Conservation (phyloP, 2,888 invertebrate genomes). For the Cremastobaeus sp. region DNA sequence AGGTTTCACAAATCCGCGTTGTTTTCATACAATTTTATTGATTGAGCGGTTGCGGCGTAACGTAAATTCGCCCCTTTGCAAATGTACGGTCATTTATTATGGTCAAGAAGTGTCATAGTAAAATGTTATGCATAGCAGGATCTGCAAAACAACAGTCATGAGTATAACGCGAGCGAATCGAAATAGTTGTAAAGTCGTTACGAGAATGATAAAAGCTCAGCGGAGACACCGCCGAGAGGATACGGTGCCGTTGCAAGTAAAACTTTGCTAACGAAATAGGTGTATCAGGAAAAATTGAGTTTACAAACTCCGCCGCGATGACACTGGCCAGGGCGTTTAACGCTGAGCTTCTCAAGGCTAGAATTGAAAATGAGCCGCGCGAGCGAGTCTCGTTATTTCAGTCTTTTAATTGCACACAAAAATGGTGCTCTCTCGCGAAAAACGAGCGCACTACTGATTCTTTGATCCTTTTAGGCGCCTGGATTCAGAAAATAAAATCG, state of each 20-base stretch:
- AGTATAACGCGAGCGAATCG: constrained; percentile 56
- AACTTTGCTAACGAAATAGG: constrained; percentile 69
- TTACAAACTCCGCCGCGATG: constrained; percentile 59
- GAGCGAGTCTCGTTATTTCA: constrained; percentile 47
- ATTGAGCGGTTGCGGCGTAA: constrained; percentile 36
- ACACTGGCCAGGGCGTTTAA: constrained; percentile 59
- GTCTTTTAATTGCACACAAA: constrained; percentile 47
- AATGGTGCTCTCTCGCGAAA: too few species aligned
- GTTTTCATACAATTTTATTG: constrained; percentile 29
- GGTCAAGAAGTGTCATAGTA: constrained; percentile 56
- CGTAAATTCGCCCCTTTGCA: constrained; percentile 4
- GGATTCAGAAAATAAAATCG: too few species aligned
- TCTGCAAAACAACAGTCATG: constrained; percentile 36
- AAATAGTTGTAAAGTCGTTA: constrained; percentile 68
- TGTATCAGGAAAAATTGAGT: constrained; percentile 64
- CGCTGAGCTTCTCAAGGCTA: constrained; percentile 49
- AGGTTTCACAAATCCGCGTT: constrained; percentile 17
- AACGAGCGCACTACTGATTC: too few species aligned
- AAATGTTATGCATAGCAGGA: constrained; percentile 36
- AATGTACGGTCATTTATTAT: constrained; percentile 47
- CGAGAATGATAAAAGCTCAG: constrained; percentile 60
- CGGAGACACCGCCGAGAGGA: constrained; percentile 30
- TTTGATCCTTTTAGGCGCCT: too few species aligned
- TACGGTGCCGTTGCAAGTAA: constrained; percentile 40
- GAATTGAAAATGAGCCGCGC: constrained; percentile 56